Conservation (phyloP, 35 echinoderm and acorn worm genomes). For the Ophiothrix spiculata region DNA sequence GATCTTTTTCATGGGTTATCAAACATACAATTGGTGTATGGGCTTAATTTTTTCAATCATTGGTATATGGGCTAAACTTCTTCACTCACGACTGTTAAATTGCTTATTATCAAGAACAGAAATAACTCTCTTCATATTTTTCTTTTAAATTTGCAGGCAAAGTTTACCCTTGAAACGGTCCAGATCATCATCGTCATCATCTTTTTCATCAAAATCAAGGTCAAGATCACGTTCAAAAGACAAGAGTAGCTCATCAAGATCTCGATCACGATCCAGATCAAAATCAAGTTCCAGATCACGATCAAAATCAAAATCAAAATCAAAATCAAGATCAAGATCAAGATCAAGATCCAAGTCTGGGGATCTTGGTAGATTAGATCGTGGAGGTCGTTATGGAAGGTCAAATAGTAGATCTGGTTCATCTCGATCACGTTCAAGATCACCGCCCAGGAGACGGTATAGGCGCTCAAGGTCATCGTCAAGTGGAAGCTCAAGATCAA, state of each 20-base stretch:
- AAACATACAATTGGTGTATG: too few relatives aligned
- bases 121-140: too few relatives aligned
- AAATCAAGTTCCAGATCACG: too few relatives aligned
- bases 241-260: too few relatives aligned
- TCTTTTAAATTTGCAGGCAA: not conserved
- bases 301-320: not conserved
- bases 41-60: too few relatives aligned
- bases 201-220: constrained; percentile 46
- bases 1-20: too few relatives aligned
- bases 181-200: constrained; percentile 24
- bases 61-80: too few relatives aligned
- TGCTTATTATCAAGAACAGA: too few relatives aligned
- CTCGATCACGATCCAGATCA: constrained; percentile 3
- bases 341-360: constrained; percentile 28
- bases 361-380: not conserved
- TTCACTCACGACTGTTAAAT: too few relatives aligned
- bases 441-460: constrained; percentile 34
- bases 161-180: not conserved
- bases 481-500: constrained; percentile 5
- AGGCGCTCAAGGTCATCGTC: constrained; percentile 17
- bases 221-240: constrained; percentile 45
- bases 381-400: not conserved
- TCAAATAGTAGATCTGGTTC: constrained; percentile 46
- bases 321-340: constrained; percentile 29
- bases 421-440: constrained; percentile 56